A percentile compares a stretch with the other conserved stretches of the same genome.
Conservation (phyloP, 2,888 invertebrate genomes). For the Drosophila kambysellisi region DNA sequence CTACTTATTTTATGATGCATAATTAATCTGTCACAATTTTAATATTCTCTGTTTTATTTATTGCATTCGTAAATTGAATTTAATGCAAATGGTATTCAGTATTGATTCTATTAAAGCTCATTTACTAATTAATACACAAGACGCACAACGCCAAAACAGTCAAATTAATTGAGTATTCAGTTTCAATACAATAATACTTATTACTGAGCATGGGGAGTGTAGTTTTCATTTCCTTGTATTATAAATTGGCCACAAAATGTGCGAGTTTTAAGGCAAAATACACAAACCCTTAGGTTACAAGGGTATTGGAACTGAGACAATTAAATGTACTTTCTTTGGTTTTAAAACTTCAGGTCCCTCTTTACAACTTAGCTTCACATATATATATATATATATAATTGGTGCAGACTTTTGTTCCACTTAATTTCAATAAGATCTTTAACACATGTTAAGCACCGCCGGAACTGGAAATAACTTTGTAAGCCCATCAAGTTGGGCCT, state of each 20-base stretch:
- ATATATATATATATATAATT: background rate
- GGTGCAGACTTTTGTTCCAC: background rate
- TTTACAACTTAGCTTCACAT: background rate
- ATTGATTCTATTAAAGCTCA: background rate
- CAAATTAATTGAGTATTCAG: conserved; percentile 19
- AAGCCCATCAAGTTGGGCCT: conserved; percentile 34
- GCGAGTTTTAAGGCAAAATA: background rate
- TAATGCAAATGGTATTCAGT: conserved; percentile 15
- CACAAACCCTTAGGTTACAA: background rate
- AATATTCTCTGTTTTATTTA: background rate
- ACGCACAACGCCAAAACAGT: background rate
- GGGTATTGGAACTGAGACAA: background rate
- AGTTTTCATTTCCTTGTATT: background rate
- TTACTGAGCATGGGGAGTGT: background rate
- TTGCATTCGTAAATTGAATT: conserved; percentile 1
- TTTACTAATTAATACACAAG: conserved; percentile 22
- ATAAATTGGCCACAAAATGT: background rate
- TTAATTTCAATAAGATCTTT: conserved; percentile 43
- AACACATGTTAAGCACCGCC: conserved; percentile 38
- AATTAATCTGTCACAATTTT: background rate
- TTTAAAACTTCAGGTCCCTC: background rate
- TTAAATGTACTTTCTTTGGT: background rate
- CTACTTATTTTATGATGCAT: background rate
- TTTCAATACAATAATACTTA: conserved; percentile 10
- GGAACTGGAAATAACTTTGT: conserved; percentile 49